Base-by-base conservation (phyloP, 2,888 invertebrate genomes). In the Catonia carolina region DNA sequence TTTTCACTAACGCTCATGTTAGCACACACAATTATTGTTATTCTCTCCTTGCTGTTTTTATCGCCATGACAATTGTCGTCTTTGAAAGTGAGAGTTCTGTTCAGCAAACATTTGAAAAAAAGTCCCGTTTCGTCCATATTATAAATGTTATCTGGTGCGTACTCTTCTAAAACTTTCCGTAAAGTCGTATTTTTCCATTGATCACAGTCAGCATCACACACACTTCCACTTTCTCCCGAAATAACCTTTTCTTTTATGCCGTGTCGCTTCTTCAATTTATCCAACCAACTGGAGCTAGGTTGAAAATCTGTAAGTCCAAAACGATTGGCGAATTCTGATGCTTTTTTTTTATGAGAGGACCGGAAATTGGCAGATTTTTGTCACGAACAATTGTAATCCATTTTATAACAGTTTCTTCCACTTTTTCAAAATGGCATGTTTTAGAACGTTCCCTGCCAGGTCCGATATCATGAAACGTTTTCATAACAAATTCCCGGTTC, bases 1-100 rank as follows among this genome's bases (percentile, higher is more conserved):
- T 50, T 50, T 18, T 50, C 50, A 10, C n/a, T 50, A 1, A 6
- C 51, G 3, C 18, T 36, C 51, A 51, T 51, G 35, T 51, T 51
- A 6, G 51, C 35, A 35, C 37, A 15, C 1, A 51, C 8, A 10
- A 51, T 14, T 20, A 50, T 17, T 2, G 35, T 50, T 17, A 50
- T 17, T 33, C 17, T n/a, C 14, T 50, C 27, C 27, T 27, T 50
- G 18, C 33, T 50, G 15, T 33, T 3, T 33, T 50, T 50, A 2
- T 14, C 35, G 8, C 50, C 50, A 36, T 36, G 36, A 22, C 51
- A 51, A 6, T 51, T 51, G 18, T 51, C 18, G 14, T 36, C 36
- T 37, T 51, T 51, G 22, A 51, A 51, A 20, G 18, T 18, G 2
- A 51, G 5, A 12, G 17, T 37, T 12, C 8, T 36, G 5, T 20